Conservation (phyloP, 2,113 vertebrate species). For the Tetrax tetrax region DNA sequence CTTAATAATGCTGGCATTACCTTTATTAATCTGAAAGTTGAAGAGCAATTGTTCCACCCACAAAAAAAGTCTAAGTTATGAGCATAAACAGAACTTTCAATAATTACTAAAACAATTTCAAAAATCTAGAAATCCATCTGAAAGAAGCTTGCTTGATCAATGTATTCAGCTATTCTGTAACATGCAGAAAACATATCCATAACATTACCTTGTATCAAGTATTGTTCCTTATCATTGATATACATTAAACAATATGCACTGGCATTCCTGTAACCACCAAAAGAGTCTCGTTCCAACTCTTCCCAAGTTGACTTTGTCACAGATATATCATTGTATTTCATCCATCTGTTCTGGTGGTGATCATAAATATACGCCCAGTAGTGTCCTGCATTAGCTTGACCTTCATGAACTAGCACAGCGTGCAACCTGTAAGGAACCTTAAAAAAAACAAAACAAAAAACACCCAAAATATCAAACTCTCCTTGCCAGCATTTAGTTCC, state of each 20-base stretch:
- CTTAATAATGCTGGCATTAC: background rate
- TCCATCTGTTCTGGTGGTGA: slow-evolving; percentile 91
- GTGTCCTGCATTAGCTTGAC: slow-evolving; percentile 96
- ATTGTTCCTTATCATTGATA: slow-evolving; percentile 95
- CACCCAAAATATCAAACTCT: background rate
- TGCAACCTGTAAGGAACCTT: slow-evolving; percentile 97
- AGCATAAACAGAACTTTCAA: background rate
- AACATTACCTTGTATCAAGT: slow-evolving; percentile 91
- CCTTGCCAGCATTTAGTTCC: background rate
- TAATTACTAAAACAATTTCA: background rate
- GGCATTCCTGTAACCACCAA: slow-evolving; percentile 96
- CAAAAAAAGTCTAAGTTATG: background rate
- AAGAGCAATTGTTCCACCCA: background rate
- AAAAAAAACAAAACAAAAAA: background rate
- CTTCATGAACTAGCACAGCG: slow-evolving; percentile 96
- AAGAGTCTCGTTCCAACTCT: slow-evolving; percentile 95
- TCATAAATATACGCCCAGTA: slow-evolving; percentile 99
- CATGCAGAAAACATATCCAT: background rate
- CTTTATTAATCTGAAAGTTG: background rate
- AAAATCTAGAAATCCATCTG: background rate
- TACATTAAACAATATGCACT: slow-evolving; percentile 99
- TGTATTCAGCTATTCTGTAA: background rate
- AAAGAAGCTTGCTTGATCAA: background rate
- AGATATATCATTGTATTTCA: slow-evolving; percentile 98
- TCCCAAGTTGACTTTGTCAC: slow-evolving; percentile 98